Conservation (phyloP, 2,113 vertebrate genomes). For the Tachycineta bicolor region DNA sequence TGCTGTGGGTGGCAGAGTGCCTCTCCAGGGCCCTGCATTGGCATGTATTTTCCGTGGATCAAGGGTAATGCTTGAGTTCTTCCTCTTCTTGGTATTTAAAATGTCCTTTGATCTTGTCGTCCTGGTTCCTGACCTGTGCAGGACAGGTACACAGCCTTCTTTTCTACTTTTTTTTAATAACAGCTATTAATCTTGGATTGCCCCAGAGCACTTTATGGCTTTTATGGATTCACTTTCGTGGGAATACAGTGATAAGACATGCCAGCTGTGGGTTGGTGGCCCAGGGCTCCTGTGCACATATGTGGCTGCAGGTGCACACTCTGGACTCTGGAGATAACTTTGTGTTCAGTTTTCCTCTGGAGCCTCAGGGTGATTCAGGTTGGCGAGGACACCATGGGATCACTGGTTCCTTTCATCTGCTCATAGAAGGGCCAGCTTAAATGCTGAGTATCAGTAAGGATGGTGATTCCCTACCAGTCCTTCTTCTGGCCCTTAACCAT, state of each 20-base stretch:
- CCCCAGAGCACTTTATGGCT: background rate
- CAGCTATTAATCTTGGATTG: background rate
- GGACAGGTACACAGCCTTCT: background rate
- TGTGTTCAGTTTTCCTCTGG: background rate
- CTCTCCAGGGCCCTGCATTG: background rate
- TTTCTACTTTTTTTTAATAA: background rate
- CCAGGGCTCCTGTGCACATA: background rate
- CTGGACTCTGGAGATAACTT: background rate
- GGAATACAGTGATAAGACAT: background rate
- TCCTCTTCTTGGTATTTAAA: background rate
- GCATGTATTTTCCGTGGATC: background rate
- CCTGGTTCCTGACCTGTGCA: background rate
- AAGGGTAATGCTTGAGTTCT: background rate
- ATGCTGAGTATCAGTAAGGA: background rate
- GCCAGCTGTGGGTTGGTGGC: fast-evolving
- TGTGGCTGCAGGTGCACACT: background rate
- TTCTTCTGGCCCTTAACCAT: background rate
- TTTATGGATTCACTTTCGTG: background rate
- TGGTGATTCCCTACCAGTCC: background rate
- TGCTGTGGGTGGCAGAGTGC: background rate
- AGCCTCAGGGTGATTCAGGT: background rate
- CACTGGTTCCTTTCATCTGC: fast-evolving
- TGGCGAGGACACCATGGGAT: background rate
- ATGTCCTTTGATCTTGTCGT: background rate
- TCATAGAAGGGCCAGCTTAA: background rate